Base-by-base conservation (phyloP, 2,113 vertebrate species). In the Azemiops feae region DNA sequence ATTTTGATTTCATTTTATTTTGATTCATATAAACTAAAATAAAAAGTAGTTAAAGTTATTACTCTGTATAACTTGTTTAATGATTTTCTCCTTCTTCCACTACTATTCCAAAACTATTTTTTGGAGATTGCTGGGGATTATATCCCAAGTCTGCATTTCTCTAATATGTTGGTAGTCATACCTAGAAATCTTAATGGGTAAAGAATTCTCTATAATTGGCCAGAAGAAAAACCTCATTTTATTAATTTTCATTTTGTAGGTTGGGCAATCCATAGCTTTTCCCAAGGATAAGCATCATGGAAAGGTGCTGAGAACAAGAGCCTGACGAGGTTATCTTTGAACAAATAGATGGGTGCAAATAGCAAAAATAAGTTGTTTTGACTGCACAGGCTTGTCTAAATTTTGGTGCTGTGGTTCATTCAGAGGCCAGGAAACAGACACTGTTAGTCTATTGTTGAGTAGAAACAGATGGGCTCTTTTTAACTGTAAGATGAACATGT, bases 401-500 rank as follows among this genome's bases (percentile, higher is more conserved):
- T 55, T 89, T 89, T 47, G 39, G 22, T 4, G 39, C 39, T 20
- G 22, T 39, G 87, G 92, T 92, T 92, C 88, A 92, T 10, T 85
- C 92, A 58, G 92, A 85, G 92, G 92, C 88, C 92, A 92, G 88
- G 69, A 92, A 92, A 92, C 92, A 92, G 69, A 85, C 64, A 3
- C 92, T 57, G 43, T 30, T 89, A 85, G 53, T 30, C 69, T 85
- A 85, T 74, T 74, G 53, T 58, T 92, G 58, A 92, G 34, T 88
- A 92, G 88, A 92, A 92, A 89, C 92, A 92, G 69, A 89, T 92
- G 87, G 88, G 53, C 11, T 54, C 53, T 50, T 92, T 92, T 85
- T 47, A 69, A 57, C 64, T 58, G 92, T 52, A 92, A 57, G 55
- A 8, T 57, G 52, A 92, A 89, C 52, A 92, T 58, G 11, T 47